Base-by-base conservation (phyloP, 2,113 vertebrate species). In the Anser brachyrhynchus region DNA sequence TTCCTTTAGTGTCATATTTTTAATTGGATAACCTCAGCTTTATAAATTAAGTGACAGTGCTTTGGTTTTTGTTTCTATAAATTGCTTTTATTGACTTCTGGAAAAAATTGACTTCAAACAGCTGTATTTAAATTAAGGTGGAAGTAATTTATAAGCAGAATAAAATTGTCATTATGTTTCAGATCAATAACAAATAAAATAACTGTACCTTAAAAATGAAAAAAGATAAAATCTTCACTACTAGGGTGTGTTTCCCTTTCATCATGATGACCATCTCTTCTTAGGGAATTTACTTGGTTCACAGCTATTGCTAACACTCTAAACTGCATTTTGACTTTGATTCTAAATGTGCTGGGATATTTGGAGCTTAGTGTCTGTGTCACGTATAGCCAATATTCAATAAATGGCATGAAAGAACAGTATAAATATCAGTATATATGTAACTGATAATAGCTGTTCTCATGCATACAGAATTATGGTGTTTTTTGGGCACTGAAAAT, bases 371-470 rank as follows among this genome's bases (percentile, higher is more conserved):
- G 46, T 84, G 86, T 35, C 84, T 57, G 13, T 41, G 58, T 70
- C 13, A 37, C n/a, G 20, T 85, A 88, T 90, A 83, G 57, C 29
- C 39, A 57, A 17, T 12, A n/a, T 44, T 86, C 44, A 54, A 35
- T 92, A 73, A 62, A 62, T 82, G 22, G 10, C 49, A 29, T 52
- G 49, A 13, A 62, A 75, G 22, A 44, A 41, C 37, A 71, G 37
- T 52, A 59, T 72, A 84, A 95, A 81, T 77, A 55, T 81, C 51
- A 54, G n/a, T 62, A 67, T 79, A 5, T 66, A 44, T 51, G 26
- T 84, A 78, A 58, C 52, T 84, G 84, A 58, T 91, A 89, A 92
- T n/a, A 57, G 31, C 51, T 89, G 69, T 86, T n/a, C 71, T 67
- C 17, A 33, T 31, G 43, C 62, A 59, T 85, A n/a, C 21, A 31